Conservation (phyloP, 2,113 vertebrate species). For the Microtus oregoni region DNA sequence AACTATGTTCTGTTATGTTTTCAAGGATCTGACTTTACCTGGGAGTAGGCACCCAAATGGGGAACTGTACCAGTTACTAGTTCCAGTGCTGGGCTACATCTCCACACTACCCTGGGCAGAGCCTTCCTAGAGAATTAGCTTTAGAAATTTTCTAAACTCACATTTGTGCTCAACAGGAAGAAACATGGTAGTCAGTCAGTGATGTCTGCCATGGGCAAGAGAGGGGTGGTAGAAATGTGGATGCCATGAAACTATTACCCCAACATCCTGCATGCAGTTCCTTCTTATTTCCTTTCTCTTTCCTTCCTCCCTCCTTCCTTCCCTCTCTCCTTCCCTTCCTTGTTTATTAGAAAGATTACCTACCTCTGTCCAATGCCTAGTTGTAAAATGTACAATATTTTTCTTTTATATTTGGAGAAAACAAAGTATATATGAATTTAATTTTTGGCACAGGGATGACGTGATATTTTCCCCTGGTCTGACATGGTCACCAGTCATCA, state of each 20-base stretch:
- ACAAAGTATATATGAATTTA: not conserved
- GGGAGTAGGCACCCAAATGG: not conserved
- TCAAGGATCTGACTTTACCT: not conserved
- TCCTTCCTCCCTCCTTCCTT: not conserved
- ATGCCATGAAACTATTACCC: not conserved
- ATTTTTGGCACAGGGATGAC: not conserved
- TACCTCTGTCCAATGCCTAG: not conserved
- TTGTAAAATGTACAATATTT: not conserved
- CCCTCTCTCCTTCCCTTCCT: not conserved
- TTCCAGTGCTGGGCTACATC: not conserved
- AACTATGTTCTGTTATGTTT: not conserved
- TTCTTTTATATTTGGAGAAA: not conserved
- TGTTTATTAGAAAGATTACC: not conserved
- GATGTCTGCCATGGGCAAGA: too few species aligned
- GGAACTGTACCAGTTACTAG: not conserved
- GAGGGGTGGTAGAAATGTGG: not conserved
- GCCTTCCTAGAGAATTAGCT: not conserved
- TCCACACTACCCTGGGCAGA: not conserved
- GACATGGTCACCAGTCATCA: not conserved
- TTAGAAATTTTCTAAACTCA: slow-evolving; percentile 35
- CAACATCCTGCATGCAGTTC: not conserved
- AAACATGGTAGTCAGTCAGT: not conserved
- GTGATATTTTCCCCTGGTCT: not conserved
- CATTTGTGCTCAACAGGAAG: slow-evolving; percentile 24
- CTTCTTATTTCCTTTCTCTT: not conserved